These are phyloP conservation scores for Malacoraja senta DNA, from an alignment of 2,797 vertebrate species.

Conservation along the genomic window DNA sequence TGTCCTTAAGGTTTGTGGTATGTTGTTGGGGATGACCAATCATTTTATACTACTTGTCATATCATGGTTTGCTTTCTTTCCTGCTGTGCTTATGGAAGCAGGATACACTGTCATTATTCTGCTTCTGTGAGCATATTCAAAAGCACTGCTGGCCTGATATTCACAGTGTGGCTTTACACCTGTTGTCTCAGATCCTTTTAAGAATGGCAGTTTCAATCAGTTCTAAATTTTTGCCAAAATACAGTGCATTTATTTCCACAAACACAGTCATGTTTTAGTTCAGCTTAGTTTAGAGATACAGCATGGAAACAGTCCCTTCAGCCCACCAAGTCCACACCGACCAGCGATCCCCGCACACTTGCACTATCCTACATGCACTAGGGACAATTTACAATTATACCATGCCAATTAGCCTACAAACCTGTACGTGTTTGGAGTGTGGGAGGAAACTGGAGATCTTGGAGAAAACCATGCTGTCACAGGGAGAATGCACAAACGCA, in stretches of 20 bases:
- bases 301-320: no score
- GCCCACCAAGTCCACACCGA: no score
- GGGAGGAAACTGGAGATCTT: no score
- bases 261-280: no score
- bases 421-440: no score
- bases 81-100: background rate
- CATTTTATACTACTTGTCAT: background rate
- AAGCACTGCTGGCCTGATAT: background rate
- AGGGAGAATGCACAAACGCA: no score
- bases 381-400: no score
- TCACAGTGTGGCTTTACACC: background rate
- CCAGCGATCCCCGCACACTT: no score
- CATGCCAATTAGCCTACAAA: no score
- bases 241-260: background rate
- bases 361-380: no score
- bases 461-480: no score
- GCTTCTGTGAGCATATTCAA: conserved; percentile 6
- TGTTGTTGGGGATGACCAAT: background rate
- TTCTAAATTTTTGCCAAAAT: background rate
- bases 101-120: background rate
- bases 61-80: background rate
- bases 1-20: background rate
- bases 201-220: background rate
- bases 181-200: background rate
- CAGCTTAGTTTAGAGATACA: no score